phyloP scores from a whole-genome alignment of 1,140 invertebrate species.

The Propsilocerus akamusi region DNA sequence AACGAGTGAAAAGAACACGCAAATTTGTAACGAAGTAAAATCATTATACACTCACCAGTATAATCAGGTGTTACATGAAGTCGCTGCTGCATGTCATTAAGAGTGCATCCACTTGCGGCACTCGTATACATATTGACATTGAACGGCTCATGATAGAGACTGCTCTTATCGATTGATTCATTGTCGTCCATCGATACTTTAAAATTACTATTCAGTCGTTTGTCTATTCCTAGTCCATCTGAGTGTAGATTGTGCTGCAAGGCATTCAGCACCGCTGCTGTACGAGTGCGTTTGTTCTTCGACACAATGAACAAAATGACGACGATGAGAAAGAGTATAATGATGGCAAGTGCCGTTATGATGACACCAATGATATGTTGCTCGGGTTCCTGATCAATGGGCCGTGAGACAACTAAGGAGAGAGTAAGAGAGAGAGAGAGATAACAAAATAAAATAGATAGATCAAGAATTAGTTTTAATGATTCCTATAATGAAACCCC shows the following conservation, averaged over 20 bases:
- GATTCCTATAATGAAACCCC: too few relatives aligned
- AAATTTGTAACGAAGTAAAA: too few relatives aligned
- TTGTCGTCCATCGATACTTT: constrained; percentile 30
- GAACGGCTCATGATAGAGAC: constrained; percentile 28
- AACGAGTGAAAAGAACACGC: not conserved
- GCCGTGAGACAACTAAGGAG: constrained; percentile 21
- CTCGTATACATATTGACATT: constrained; percentile 27
- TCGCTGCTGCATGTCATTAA: constrained; percentile 24
- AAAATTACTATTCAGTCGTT: constrained; percentile 26
- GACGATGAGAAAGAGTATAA: constrained; percentile 45
- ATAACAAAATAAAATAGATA: not conserved
- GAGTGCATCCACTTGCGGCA: constrained; percentile 22
- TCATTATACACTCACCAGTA: constrained; percentile 23
- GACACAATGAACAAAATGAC: constrained; percentile 53
- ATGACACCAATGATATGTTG: constrained; percentile 48
- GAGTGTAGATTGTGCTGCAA: constrained; percentile 25
- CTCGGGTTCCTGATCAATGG: constrained; percentile 30
- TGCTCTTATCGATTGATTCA: constrained; percentile 27
- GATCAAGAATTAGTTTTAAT: not conserved
- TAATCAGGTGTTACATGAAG: constrained; percentile 26
- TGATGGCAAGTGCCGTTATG: constrained; percentile 53
- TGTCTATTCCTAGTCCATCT: constrained; percentile 23
- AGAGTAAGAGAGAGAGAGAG: constrained; percentile 5
- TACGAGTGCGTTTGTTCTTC: constrained; percentile 40
- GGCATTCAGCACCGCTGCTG: constrained; percentile 25